Evolutionary conservation across 2,888 invertebrate genomes (phyloP), one percentile per base, ranked within the genome.

Genomic region (Archips xylosteana): DNA sequence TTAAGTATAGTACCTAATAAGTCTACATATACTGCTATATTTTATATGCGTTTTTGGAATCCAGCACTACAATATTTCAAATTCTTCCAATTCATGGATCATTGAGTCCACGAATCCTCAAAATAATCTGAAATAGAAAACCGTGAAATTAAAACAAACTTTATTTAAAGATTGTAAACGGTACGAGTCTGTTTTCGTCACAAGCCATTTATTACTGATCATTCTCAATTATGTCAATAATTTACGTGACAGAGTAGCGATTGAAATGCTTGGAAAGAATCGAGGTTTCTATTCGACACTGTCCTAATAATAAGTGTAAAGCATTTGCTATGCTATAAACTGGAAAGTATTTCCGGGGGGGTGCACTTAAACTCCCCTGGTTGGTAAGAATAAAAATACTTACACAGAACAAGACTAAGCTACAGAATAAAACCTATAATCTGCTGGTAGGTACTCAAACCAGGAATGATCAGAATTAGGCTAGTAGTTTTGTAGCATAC

Each of bases 101-200:
- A 42, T 36, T 39, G 62, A n/a, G 42, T 62, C 10, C 42, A 39
- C 39, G 36, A 42, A 15, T 23, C 62, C 39, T 62, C n/a, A 36
- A 42, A 62, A 9, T 42, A 42, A 42, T 62, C 39, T n/a, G n/a
- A 62, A 62, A 39, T 39, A 42, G 32, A 62, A 62, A 62, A 36
- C 39, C 42, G 62, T 39, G 42, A 62, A 36, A 62, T 62, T 42
- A 62, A 42, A 15, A 62, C 62, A n/a, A 61, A 61, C 13, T 61
- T 23, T 61, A 45, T 61, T 3, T 49, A 54, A 54, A 54, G n/a
- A 54, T 23, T 15, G 9, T 54, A 54, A 54, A 57, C 88, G 89
- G 88, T 59, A 89, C 59, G 42, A 47, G n/a, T 39, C 9, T 54
- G 61, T 51, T 51, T 51, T 51, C 42, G 45, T 61, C 69, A 39